Base-by-base conservation (phyloP, 2,888 invertebrate species). In the Mylabris sibirica region DNA sequence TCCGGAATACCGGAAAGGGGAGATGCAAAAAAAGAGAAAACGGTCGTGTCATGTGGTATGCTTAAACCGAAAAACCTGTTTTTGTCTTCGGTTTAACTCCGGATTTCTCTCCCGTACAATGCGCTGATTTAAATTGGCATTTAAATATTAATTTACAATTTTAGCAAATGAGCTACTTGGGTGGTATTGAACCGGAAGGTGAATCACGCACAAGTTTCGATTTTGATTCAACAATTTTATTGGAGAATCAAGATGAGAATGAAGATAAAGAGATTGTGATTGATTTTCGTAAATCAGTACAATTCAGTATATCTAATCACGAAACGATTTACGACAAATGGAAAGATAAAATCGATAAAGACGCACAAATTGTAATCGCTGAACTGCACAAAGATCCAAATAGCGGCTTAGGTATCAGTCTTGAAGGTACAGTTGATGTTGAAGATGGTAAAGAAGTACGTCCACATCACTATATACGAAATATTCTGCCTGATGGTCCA, bases 391-490 rank as follows among this genome's bases (percentile, higher is more conserved):
- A 96, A 83, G 94, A 93, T 75, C 89, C 89, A 60, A 92, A 93
- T 79, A 93, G 92, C 62, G 97, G 97, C 2, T 87, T 98, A 35
- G 97, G 97, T 0, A 95, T 98, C 74, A 96, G 95, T 59, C 86
- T 97, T 65, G 96, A 97, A 83, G 97, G 98, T 12, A 97, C 97
- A 0, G 97, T 96, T 6, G 94, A 98, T 71, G 96, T 97, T 22
- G 94, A 92, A 70, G 94, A 94, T 75, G 95, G 96, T 0, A 91
- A 92, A 77, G 94, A 94, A 86, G 92, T 96, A 11, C 89, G 96
- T 68, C 97, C 97, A 1, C 93, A 97, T 81, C 97, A 97, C 84
- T 97, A 96, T 85, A 96, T 97, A 76, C 88, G 97, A 64, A 95
- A 95, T 26, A 93, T 98, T 71, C 88, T 97, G 11, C 92, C 93